Base-by-base conservation (phyloP, 2,797 vertebrate genomes). In the Gadopsis bispinosus region DNA sequence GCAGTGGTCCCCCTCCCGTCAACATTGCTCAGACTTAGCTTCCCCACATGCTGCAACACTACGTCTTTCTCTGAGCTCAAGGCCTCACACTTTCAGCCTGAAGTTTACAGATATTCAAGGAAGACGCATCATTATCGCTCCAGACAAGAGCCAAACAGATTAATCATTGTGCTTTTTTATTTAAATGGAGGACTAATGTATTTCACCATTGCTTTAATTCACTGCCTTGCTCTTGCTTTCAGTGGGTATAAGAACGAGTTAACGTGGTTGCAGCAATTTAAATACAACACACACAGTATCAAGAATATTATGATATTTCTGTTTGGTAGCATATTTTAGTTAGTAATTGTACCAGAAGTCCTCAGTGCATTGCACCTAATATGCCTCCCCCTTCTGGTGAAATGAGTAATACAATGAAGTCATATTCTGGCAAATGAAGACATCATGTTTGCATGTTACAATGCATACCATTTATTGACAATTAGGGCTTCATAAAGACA, bases 1-100 rank as follows among this genome's bases (percentile, higher is more conserved):
- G 94, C 95, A 94, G 94, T 89, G 87, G 86, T 92, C 89, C 84
- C 83, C 82, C 83, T 87, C 87, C 85, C 79, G 74, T 88, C 77
- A 85, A 74, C 71, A 86, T 16, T 65, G 81, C 88, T 82, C 85
- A 84, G 73, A 84, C 83, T 73, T 62, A 37, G 66, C 69, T 83
- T 69, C 55, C 67, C 33, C 26, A 75, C 73, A 86, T 65, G 74
- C 80, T 77, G 83, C 84, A 89, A 88, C 84, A 86, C 81, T 74
- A 55, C 50, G 41, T 63, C 81, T 77, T 81, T 81, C 67, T 85
- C 35, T 8, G n/a, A 70, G 79, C 72, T 83, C 50, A 70, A 83
- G 54, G 80, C 85, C 73, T 73, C 50, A 54, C 45, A 62, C 73
- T 68, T 77, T 61, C 73, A 85, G 61, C 26, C 54, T 64, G 13